Percentiles rank a stretch among this genome's conserved stretches.
phyloP scores from a whole-genome alignment of 1,140 invertebrate genomes.

The Psilanteris sp. region DNA sequence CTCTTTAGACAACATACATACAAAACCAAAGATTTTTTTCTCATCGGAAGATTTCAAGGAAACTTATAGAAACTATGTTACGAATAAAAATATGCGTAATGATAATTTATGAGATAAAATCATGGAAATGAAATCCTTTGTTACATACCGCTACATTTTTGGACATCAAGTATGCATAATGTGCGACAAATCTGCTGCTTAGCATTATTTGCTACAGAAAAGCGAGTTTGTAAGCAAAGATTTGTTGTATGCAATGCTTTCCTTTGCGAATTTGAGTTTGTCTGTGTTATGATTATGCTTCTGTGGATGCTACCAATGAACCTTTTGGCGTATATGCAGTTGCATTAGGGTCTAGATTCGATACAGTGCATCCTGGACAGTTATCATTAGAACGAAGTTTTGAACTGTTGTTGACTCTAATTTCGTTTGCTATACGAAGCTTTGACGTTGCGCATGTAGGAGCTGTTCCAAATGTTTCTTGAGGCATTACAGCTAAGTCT shows the following conservation, averaged over 20 bases:
- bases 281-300: constrained; percentile 76
- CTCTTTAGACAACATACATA: too few species aligned
- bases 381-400: constrained; percentile 77
- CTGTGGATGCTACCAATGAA: constrained; percentile 81
- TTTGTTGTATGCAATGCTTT: constrained; percentile 18
- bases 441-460: constrained; percentile 81
- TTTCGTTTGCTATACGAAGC: constrained; percentile 81
- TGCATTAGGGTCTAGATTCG: constrained; percentile 93
- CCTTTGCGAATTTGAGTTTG: constrained; percentile 12
- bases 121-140: constrained; percentile 15
- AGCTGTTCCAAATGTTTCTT: constrained; percentile 82
- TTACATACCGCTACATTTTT: constrained; percentile 43
- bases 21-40: too few species aligned
- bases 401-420: constrained; percentile 71
- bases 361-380: constrained; percentile 80
- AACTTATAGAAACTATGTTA: constrained; percentile 15
- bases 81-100: constrained; percentile 19
- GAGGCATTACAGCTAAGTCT: constrained; percentile 94
- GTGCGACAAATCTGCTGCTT: constrained; percentile 38
- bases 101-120: constrained; percentile 35
- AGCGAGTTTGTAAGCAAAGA: constrained; percentile 13
- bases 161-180: constrained; percentile 37
- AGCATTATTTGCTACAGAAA: constrained; percentile 33
- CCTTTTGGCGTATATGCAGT: constrained; percentile 93
- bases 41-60: too few species aligned